Conservation (phyloP, 2,113 vertebrate species). For the Lycaon pictus region DNA sequence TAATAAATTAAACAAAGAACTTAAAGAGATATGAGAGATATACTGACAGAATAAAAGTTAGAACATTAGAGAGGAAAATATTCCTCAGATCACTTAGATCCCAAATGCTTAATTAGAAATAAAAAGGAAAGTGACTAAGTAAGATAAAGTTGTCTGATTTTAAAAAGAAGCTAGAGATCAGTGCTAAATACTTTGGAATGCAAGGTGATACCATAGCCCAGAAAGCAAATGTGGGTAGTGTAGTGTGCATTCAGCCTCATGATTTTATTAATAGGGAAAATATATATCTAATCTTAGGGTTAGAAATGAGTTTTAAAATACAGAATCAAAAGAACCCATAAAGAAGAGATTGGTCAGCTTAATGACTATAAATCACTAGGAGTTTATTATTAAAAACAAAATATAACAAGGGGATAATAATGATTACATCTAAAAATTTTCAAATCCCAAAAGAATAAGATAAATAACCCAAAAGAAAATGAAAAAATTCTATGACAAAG, state of each 20-base stretch:
- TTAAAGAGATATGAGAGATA: slow-evolving; percentile 75
- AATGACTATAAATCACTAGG: neutral
- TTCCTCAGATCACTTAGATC: slow-evolving; percentile 65
- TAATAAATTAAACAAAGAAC: slow-evolving; percentile 79
- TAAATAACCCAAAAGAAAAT: slow-evolving; percentile 8
- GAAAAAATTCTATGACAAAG: neutral
- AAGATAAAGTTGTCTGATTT: slow-evolving; percentile 56
- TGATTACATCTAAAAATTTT: neutral
- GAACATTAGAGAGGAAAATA: slow-evolving; percentile 62
- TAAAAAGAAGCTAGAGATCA: slow-evolving; percentile 45
- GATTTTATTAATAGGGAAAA: neutral
- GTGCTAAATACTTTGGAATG: neutral
- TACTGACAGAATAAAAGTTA: slow-evolving; percentile 61
- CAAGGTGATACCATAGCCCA: neutral
- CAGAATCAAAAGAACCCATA: neutral
- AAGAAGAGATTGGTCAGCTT: neutral
- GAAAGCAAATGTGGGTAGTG: neutral
- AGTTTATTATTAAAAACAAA: neutral
- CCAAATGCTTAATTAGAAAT: slow-evolving; percentile 73
- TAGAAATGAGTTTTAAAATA: neutral
- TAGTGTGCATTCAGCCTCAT: neutral
- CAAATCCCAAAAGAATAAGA: neutral
- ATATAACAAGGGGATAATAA: neutral
- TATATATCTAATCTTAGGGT: neutral
- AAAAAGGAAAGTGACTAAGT: slow-evolving; percentile 55